Evolutionary conservation across 2,797 vertebrate species (phyloP), one percentile per base, ranked within the genome.

Genomic region (Prunella strophiata): DNA sequence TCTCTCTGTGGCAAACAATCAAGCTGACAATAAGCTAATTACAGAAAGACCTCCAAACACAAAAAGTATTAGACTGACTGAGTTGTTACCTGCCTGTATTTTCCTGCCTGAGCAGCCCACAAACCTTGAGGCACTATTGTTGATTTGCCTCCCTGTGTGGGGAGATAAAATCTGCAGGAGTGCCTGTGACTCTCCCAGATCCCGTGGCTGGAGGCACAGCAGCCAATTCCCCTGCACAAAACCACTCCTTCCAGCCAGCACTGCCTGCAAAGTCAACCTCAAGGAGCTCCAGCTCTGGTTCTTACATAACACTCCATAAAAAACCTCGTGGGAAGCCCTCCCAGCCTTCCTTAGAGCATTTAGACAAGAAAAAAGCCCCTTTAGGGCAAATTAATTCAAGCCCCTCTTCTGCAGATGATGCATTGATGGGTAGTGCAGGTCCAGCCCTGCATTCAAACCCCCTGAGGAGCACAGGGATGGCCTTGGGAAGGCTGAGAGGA

Each of bases 261-360:
- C 85, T 83, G 93, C 91, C 91, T 91, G 91, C 75, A 92, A 94
- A 92, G 75, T 74, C 91, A 83, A 70, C 91, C 93, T 94, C 89
- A 30, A 88, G 93, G 93, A 94, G 87, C 93, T 89, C 11, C 83
- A 59, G 16, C 52, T 58, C 91, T 14, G 27, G 6, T 83, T 40
- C 72, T 88, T 88, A 91, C 43, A 13, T 52, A 95, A 91, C 23
- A 3, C 59, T 54, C n/a, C 36, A 6, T 26, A 83, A 71, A 23
- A 48, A 80, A 38, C 50, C 73, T 75, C 18, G 6, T 32, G 52
- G 67, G 85, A 87, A 92, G 71, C 22, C 22, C 85, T 77, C 48
- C 48, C 8, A 11, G 63, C 42, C 25, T 78, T 82, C 23, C 43
- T 83, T 29, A 2, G 13, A 13, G 9, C 34, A 62, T 47, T 92